These are phyloP conservation scores for Hirtodrosophila histrioides DNA, from an alignment of 2,888 invertebrate species.

Conservation along the genomic window DNA sequence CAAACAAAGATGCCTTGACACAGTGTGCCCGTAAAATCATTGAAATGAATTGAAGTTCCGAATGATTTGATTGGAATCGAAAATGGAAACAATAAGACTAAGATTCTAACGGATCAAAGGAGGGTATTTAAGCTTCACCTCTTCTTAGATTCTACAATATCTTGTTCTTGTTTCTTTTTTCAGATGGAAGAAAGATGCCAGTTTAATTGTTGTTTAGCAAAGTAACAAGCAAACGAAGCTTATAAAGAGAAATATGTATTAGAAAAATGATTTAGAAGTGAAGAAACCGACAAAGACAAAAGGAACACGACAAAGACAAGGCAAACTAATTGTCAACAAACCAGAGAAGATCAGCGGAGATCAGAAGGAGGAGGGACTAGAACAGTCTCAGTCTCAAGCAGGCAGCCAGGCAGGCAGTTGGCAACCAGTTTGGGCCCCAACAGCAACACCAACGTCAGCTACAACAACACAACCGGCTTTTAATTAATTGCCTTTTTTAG, in stretches of 20 bases:
- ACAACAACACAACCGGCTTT: conserved; percentile 68
- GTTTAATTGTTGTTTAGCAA: conserved; percentile 57
- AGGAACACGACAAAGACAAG: conserved; percentile 30
- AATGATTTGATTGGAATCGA: too few relatives aligned
- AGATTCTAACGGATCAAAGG: background rate
- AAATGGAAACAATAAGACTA: too few relatives aligned
- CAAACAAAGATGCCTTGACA: background rate
- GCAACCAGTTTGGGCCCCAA: conserved; percentile 63
- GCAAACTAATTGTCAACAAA: conserved; percentile 59
- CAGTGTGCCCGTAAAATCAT: background rate
- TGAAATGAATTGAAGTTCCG: too few relatives aligned
- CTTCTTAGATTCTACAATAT: background rate
- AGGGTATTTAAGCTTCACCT: conserved; percentile 30
- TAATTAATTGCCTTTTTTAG: conserved; percentile 82
- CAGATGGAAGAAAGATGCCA: conserved; percentile 51
- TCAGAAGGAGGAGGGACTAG: conserved; percentile 45
- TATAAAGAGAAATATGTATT: conserved; percentile 51
- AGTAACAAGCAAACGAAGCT: conserved; percentile 42
- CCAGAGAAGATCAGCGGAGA: conserved; percentile 42
- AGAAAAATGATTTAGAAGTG: conserved; percentile 53
- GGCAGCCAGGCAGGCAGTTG: conserved; percentile 36
- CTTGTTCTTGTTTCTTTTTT: conserved; percentile 19
- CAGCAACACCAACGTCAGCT: conserved; percentile 24
- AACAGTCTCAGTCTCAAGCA: conserved; percentile 22
- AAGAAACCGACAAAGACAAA: conserved; percentile 42